phyloP scores from a whole-genome alignment of 2,888 invertebrate genomes.

The Terebella lapidaria region DNA sequence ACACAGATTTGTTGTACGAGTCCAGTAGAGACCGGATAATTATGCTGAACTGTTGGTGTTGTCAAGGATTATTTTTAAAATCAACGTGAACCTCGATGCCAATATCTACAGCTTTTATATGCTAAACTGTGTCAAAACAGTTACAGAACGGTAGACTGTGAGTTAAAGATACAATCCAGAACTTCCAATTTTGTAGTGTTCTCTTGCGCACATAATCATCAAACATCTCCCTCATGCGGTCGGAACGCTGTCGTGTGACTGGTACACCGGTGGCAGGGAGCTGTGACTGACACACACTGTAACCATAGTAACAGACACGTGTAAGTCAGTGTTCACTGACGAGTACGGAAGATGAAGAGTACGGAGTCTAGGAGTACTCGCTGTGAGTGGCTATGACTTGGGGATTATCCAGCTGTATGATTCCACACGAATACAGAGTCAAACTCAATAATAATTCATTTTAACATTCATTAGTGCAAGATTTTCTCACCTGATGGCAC shows the following conservation, averaged over 20 bases:
- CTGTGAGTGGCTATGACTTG: no score
- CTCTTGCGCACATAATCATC: slow-evolving; percentile 81
- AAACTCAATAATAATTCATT: no score
- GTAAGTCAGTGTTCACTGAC: no score
- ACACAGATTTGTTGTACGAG: slow-evolving; percentile 86
- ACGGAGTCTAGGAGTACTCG: no score
- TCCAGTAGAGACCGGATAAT: slow-evolving; percentile 83
- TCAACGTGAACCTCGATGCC: no score
- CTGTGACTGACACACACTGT: slow-evolving; percentile 71
- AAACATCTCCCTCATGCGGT: slow-evolving; percentile 86
- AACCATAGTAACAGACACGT: neutral
- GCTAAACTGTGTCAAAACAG: no score
- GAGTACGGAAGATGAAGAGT: no score
- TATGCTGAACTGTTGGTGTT: slow-evolving; percentile 72
- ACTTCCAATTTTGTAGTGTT: slow-evolving; percentile 92
- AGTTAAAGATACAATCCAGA: slow-evolving; percentile 82
- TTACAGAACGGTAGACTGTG: no score
- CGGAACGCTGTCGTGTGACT: slow-evolving; percentile 80
- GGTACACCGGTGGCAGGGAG: slow-evolving; percentile 94
- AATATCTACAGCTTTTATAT: no score
- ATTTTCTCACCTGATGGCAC: slow-evolving; percentile 74
- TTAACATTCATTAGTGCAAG: no score
- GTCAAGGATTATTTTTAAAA: slow-evolving; percentile 36
- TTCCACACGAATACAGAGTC: no score
- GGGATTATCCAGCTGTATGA: no score